A percentile compares a stretch with the other conserved stretches of the same genome.
These are phyloP conservation scores for Syrmaticus mikado DNA, from an alignment of 2,113 vertebrate genomes.

Conservation along the genomic window DNA sequence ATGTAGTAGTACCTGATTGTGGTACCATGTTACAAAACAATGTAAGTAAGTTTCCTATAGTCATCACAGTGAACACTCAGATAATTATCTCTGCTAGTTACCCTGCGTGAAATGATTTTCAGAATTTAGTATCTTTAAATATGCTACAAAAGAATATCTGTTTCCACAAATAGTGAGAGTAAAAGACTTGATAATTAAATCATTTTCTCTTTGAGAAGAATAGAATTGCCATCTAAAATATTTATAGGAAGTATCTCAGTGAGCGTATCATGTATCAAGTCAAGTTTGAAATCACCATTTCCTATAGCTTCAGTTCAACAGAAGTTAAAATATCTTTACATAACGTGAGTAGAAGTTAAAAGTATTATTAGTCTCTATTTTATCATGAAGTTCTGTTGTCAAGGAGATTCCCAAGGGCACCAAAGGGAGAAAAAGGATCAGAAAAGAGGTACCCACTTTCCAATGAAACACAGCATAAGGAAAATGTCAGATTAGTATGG, in stretches of 20 bases:
- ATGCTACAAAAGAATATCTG: slow-evolving; percentile 5
- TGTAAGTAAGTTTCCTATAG: not conserved
- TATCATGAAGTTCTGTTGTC: not conserved
- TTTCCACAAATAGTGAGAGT: not conserved
- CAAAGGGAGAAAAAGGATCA: rapidly evolving
- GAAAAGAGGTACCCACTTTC: not conserved
- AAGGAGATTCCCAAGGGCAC: not conserved
- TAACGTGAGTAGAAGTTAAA: slow-evolving; percentile 3
- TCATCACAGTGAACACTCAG: slow-evolving; percentile 31
- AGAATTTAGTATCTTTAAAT: slow-evolving; percentile 51
- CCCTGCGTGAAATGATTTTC: not conserved
- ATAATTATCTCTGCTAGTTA: slow-evolving; percentile 39
- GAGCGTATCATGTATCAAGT: not conserved
- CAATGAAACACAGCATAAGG: not conserved
- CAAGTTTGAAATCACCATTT: not conserved
- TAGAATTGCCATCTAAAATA: slow-evolving; percentile 6
- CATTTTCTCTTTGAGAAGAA: slow-evolving; percentile 12
- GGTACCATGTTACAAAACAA: not conserved
- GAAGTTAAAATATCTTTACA: slow-evolving; percentile 53
- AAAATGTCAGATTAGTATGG: not conserved
- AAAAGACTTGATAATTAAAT: slow-evolving; percentile 26
- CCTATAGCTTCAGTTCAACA: slow-evolving; percentile 50
- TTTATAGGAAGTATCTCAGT: not conserved
- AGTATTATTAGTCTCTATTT: slow-evolving; percentile 11
- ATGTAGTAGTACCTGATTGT: not conserved